A percentile compares a stretch with the other conserved stretches of the same genome.
These are phyloP conservation scores for Calyptomena viridis DNA, from an alignment of 2,113 vertebrate genomes.

Conservation along the genomic window DNA sequence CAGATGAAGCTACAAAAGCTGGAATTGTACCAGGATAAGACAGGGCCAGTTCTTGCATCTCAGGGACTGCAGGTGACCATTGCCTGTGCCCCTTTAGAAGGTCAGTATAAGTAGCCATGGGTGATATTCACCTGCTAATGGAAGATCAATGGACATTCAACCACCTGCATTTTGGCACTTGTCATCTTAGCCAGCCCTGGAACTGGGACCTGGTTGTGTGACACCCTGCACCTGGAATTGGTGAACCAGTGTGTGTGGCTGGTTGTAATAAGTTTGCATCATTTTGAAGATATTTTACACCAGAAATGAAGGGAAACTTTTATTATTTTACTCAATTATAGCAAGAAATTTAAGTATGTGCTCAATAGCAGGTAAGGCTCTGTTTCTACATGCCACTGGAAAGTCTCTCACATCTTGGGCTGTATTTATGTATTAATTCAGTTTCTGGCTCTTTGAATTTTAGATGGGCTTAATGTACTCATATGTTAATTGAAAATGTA, in stretches of 20 bases:
- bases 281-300: neutral
- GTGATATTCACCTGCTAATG: neutral
- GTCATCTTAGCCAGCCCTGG: neutral
- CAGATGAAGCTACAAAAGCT: neutral
- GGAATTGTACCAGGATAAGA: neutral
- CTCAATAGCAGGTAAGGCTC: neutral
- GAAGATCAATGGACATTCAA: neutral
- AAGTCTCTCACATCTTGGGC: neutral
- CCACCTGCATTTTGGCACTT: neutral
- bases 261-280: neutral
- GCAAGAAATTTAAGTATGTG: neutral
- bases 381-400: neutral
- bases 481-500: neutral
- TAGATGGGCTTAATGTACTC: neutral
- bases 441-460: slow-evolving; percentile 7
- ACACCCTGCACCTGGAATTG: neutral
- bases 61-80: neutral
- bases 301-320: neutral
- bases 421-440: neutral
- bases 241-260: neutral
- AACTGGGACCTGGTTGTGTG: neutral
- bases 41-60: neutral
- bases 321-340: neutral
- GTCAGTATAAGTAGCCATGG: neutral
- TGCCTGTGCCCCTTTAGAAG: neutral